phyloP scores from a whole-genome alignment of 2,888 invertebrate genomes.

The Gandaritis pyraliata region DNA sequence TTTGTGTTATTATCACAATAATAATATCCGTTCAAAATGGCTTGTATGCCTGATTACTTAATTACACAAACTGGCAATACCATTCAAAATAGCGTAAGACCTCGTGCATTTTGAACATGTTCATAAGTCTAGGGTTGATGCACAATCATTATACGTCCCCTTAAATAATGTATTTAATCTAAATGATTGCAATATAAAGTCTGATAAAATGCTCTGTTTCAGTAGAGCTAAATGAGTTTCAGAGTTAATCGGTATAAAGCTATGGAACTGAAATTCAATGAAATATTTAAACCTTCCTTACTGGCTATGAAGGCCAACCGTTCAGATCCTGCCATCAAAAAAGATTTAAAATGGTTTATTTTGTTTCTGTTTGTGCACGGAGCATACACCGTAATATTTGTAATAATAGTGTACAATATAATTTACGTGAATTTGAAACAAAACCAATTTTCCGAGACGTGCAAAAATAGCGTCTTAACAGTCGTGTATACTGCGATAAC shows the following conservation, averaged over 20 bases:
- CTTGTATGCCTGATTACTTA: too few relatives aligned
- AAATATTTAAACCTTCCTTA: slow-evolving; percentile 33
- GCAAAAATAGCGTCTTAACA: slow-evolving; percentile 38
- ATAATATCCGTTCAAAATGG: too few relatives aligned
- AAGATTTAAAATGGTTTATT: slow-evolving; percentile 41
- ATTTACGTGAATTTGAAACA: slow-evolving; percentile 34
- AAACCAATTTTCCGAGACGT: slow-evolving; percentile 39
- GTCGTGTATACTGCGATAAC: slow-evolving; percentile 31
- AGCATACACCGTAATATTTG: slow-evolving; percentile 11
- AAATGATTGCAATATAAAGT: too few relatives aligned
- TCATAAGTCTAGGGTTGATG: too few relatives aligned
- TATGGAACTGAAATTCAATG: slow-evolving; percentile 46
- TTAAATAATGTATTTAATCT: too few relatives aligned
- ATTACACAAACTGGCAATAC: too few relatives aligned
- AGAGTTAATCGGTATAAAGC: neutral
- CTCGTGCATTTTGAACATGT: too few relatives aligned
- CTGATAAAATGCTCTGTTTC: too few relatives aligned
- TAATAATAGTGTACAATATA: slow-evolving; percentile 37
- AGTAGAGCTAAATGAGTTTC: neutral
- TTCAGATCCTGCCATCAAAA: slow-evolving; percentile 40
- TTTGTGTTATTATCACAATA: too few relatives aligned
- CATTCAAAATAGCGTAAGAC: too few relatives aligned
- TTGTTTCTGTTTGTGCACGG: slow-evolving; percentile 30
- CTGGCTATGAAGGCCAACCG: slow-evolving; percentile 34
- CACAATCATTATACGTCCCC: too few relatives aligned